Base-by-base conservation (phyloP, 2,888 invertebrate genomes). In the Apodemia zela region DNA sequence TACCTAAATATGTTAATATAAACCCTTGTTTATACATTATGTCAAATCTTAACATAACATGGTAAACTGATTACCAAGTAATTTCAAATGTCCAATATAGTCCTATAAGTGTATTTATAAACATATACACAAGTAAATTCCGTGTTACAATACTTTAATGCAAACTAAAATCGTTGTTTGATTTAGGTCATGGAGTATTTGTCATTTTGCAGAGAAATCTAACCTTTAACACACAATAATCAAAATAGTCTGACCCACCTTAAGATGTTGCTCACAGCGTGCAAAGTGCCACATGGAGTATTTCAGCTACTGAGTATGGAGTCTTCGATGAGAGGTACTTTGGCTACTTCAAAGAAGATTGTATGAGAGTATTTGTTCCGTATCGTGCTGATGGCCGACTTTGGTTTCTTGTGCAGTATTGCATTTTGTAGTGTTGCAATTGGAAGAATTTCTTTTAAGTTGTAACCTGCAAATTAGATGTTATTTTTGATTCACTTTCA, bases 291-390 rank as follows among this genome's bases (percentile, higher is more conserved):
- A 78, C 78, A 2, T 13, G 69, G 71, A 68, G 21, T 38, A 11
- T 18, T 57, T 92, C 91, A 85, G 81, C 89, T 86, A 74, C 71
- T 72, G 45, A 91, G 80, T 8, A 73, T 77, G 0, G 79, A 68
- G 79, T 91, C 88, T 10, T 84, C 84, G 1, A 92, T 69, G 49
- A 96, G 88, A 25, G 96, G 95, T 68, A 96, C 94, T 84, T 96
- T 96, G 67, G 98, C 97, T 65, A 98, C 98, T 92, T 97, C 97
- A 81, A 96, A 97, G 91, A 98, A 98, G 80, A 98, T 96, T 75
- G 95, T 95, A 87, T 99, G 98, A 4, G 97, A 97, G 84, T 99
- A 99, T 90, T 99, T 99, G 84, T 96, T 97, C 71, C 95, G 93
- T 63, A 98, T 96, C 38, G 98, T 98, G 89, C 95, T 95, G 71